Evolutionary conservation across 2,797 vertebrate genomes (phyloP).

Genomic region (Chloroceryle amazona): DNA sequence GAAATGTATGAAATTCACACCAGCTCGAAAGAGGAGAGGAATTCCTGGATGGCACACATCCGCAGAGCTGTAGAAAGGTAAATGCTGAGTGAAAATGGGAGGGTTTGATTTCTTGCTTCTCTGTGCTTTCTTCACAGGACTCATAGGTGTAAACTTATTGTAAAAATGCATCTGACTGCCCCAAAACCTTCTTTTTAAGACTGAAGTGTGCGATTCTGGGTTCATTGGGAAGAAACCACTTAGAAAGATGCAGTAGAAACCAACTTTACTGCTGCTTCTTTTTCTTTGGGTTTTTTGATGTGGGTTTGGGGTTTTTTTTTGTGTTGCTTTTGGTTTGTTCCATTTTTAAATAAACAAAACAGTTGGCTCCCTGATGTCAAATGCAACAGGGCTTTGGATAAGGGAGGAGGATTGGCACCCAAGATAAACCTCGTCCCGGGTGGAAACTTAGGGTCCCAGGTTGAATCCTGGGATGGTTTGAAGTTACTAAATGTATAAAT

Average conservation of each 20-base stretch:
- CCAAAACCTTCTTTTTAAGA: not conserved
- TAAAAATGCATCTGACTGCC: not conserved
- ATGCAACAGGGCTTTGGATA: not conserved
- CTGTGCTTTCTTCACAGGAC: not conserved
- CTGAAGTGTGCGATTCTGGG: not conserved
- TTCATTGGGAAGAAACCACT: not conserved
- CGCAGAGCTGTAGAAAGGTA: slow-evolving; percentile 90
- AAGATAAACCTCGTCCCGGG: not conserved
- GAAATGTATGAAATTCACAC: slow-evolving; percentile 96
- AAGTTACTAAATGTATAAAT: not conserved
- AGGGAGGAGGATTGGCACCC: not conserved
- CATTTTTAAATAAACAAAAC: not conserved
- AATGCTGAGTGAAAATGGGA: not conserved
- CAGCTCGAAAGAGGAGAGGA: slow-evolving; percentile 87
- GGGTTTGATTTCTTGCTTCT: not conserved
- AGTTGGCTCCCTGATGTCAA: not conserved
- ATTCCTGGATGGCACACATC: slow-evolving; percentile 88
- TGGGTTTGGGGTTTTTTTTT: too few relatives aligned
- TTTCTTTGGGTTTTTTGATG: too few relatives aligned
- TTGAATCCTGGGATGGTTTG: not conserved
- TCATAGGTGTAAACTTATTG: not conserved
- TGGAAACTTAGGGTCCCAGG: not conserved
- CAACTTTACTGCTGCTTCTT: too few relatives aligned
- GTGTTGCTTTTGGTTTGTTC: too few relatives aligned
- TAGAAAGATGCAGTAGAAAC: not conserved